Percentiles rank a stretch among this genome's conserved stretches.
Conservation (phyloP, 2,113 vertebrate species). For the Phyllostomus discolor region DNA sequence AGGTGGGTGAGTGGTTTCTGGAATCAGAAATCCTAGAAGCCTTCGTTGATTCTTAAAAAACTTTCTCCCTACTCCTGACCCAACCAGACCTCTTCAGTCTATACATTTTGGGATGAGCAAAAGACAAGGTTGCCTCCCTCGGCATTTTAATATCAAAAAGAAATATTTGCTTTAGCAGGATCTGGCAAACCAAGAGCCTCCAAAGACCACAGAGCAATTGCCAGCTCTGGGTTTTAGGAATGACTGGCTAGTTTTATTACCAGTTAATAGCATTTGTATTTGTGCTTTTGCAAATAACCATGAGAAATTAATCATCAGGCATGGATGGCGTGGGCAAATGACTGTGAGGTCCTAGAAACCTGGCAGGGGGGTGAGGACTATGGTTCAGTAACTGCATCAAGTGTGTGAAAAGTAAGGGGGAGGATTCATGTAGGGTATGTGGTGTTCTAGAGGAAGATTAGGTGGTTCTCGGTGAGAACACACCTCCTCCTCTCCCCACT, state of each 20-base stretch:
- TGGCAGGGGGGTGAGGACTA: background rate
- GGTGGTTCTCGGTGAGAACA: fast-evolving
- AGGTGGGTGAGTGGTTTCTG: background rate
- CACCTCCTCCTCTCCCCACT: background rate
- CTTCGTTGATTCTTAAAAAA: constrained; percentile 7
- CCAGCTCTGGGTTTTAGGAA: constrained; percentile 32
- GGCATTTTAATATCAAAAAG: constrained; percentile 10
- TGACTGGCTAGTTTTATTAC: constrained; percentile 49
- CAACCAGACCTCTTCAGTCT: background rate
- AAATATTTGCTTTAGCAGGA: background rate
- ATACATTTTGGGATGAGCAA: background rate
- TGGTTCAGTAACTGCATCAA: fast-evolving
- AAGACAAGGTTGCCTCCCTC: background rate
- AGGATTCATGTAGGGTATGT: fast-evolving
- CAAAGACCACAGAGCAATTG: background rate
- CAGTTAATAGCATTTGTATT: constrained; percentile 50
- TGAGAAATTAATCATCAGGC: constrained; percentile 18
- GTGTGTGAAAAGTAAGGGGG: background rate
- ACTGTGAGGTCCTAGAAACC: background rate
- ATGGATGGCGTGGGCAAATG: background rate
- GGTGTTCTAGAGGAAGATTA: background rate
- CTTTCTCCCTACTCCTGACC: background rate
- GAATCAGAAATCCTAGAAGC: background rate
- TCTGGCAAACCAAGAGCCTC: background rate
- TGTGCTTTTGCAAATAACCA: constrained; percentile 62